Evolutionary conservation across 2,888 invertebrate species (phyloP).

Genomic region (Linyphia triangularis): DNA sequence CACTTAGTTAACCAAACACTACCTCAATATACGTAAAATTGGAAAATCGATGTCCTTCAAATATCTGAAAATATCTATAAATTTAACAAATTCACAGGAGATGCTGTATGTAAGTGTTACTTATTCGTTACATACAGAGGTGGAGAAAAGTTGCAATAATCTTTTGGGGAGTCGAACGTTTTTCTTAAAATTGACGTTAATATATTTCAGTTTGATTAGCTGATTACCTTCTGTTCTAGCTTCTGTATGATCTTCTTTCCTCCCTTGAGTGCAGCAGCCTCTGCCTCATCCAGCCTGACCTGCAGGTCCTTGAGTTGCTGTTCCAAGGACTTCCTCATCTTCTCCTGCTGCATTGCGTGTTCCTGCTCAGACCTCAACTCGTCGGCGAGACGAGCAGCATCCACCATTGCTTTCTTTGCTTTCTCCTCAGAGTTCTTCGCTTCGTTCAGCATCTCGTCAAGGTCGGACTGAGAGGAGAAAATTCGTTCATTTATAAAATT

Average conservation of each 20-base stretch:
- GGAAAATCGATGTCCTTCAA: too few relatives aligned
- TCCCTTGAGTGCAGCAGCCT: slow-evolving; percentile 97
- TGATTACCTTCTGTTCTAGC: slow-evolving; percentile 89
- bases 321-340: slow-evolving; percentile 98
- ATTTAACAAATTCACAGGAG: too few relatives aligned
- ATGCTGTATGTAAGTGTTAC: too few relatives aligned
- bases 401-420: slow-evolving; percentile 99
- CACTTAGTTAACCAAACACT: too few relatives aligned
- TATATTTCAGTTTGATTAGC: too few relatives aligned
- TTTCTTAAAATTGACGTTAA: too few relatives aligned
- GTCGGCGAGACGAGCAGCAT: slow-evolving; percentile 98
- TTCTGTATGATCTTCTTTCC: slow-evolving; percentile 99
- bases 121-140: too few relatives aligned
- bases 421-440: slow-evolving; percentile 99
- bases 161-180: too few relatives aligned
- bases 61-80: too few relatives aligned
- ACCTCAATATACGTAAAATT: too few relatives aligned
- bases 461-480: slow-evolving; percentile 86
- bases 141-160: too few relatives aligned
- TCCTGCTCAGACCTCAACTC: slow-evolving; percentile 99
- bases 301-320: slow-evolving; percentile 99
- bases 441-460: slow-evolving; percentile 98
- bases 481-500: too few relatives aligned
- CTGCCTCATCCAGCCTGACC: slow-evolving; percentile 97
- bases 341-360: slow-evolving; percentile 98